Base-by-base conservation (phyloP, 2,797 vertebrate genomes). In the Leuciscus waleckii region DNA sequence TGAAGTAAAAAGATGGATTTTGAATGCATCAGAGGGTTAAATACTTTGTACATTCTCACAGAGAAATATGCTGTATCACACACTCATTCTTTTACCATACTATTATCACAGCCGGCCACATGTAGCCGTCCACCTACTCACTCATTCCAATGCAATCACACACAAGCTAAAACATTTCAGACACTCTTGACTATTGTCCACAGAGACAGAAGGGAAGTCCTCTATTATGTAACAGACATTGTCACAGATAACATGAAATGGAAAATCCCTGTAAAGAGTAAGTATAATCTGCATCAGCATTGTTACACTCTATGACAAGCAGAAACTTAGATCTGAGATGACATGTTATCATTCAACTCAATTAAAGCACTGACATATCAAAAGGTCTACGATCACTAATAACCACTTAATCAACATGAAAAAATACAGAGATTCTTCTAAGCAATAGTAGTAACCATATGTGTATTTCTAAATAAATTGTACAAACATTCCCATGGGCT, bases 41-140 rank as follows among this genome's bases (percentile, higher is more conserved):
- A 75, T 35, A 17, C 7, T 21, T 74, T 5, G 3, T 23, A 8
- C 37, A 17, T 82, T 75, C 32, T 49, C 21, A 46, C 5, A 5
- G n/a, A 37, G 26, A 65, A 63, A 71, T 35, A 37, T 79, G 39
- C 68, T 6, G 4, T 41, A 29, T 82, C 54, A 71, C 84, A 82
- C 87, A 86, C 85, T 85, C 85, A 85, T 84, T 87, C 70, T 85
- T 89, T 77, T 85, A 82, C 73, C 85, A 87, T 84, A 56, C 85
- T 87, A 87, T 82, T 84, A 88, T 84, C 83, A 68, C 85, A 88
- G 83, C 79, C 74, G 81, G 84, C 74, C 84, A 88, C 32, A 87
- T 90, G 81, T 86, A 80, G 23, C 79, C 54, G 81, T 87, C 89
- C 89, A 82, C 89, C 89, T 77, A 86, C 87, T 88, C 85, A 82